Conservation (phyloP, 2,797 vertebrate species). For the Catostomus latipinnis region DNA sequence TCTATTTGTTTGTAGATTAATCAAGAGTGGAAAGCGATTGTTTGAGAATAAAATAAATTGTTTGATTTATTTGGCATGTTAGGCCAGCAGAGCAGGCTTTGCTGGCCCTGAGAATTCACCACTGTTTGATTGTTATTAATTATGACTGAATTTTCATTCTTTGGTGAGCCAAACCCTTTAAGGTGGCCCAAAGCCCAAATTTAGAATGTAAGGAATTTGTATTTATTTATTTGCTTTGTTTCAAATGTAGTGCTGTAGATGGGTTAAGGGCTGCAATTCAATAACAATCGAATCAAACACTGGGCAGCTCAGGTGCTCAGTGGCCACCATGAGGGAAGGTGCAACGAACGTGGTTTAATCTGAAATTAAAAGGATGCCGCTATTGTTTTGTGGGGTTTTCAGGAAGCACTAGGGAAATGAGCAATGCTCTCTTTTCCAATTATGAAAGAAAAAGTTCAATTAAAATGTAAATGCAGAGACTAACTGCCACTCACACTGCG, state of each 20-base stretch:
- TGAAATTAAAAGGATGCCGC: constrained; percentile 55
- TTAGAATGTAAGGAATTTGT: constrained; percentile 1
- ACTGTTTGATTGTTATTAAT: no score
- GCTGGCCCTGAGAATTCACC: no score
- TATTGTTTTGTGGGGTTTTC: constrained; percentile 54
- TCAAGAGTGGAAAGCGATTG: no score
- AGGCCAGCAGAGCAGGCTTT: no score
- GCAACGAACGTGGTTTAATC: constrained; percentile 47
- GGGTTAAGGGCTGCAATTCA: constrained; percentile 5
- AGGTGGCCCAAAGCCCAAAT: background rate
- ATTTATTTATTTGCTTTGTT: background rate
- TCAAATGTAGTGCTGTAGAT: constrained; percentile 32
- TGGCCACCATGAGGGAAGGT: background rate
- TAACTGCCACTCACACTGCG: constrained; percentile 42
- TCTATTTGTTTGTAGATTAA: no score
- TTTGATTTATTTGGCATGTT: no score
- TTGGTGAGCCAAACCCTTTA: background rate
- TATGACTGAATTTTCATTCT: no score
- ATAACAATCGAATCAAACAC: constrained; percentile 34
- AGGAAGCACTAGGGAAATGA: constrained; percentile 53
- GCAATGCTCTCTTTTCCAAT: background rate
- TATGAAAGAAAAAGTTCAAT: constrained; percentile 47
- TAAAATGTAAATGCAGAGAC: constrained; percentile 61
- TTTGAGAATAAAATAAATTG: no score
- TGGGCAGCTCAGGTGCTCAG: constrained; percentile 29